Conservation (phyloP, 2,888 invertebrate genomes). For the Stegophylla sp. region DNA sequence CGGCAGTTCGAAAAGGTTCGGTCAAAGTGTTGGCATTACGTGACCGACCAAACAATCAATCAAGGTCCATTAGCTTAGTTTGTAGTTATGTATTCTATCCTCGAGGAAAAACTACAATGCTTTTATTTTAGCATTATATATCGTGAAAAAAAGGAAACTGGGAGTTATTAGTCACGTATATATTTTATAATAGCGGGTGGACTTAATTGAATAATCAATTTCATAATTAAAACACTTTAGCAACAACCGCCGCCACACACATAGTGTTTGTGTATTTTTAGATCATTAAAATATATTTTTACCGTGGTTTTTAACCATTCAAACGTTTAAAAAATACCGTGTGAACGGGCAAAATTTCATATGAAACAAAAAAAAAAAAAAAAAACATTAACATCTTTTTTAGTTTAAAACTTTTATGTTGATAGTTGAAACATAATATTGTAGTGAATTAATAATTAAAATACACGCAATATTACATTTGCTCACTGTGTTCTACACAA, state of each 20-base stretch:
- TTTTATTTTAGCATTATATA: slow-evolving; percentile 42
- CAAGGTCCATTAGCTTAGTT: slow-evolving; percentile 53
- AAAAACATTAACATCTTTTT: background rate
- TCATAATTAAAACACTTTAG: slow-evolving; percentile 48
- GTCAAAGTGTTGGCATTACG: slow-evolving; percentile 37
- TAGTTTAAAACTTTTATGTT: background rate
- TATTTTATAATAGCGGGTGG: slow-evolving; percentile 21
- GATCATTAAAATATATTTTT: slow-evolving; percentile 13
- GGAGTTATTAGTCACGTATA: slow-evolving; percentile 54
- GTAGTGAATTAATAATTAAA: background rate
- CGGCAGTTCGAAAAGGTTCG: slow-evolving; percentile 32
- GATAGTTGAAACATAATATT: background rate
- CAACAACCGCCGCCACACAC: background rate
- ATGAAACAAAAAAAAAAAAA: background rate
- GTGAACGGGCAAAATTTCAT: background rate
- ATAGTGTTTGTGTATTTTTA: slow-evolving; percentile 18
- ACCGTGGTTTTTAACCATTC: background rate
- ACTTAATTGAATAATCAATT: slow-evolving; percentile 55
- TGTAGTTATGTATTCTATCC: slow-evolving; percentile 49
- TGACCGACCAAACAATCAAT: slow-evolving; percentile 53
- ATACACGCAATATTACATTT: background rate
- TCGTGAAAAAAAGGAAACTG: slow-evolving; percentile 45
- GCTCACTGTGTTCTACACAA: background rate
- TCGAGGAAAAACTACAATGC: slow-evolving; percentile 44
- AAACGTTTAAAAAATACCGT: background rate